Percentiles rank a stretch among this genome's conserved stretches.
Conservation (phyloP, 1,140 invertebrate genomes). For the Steinernema khuongi region DNA sequence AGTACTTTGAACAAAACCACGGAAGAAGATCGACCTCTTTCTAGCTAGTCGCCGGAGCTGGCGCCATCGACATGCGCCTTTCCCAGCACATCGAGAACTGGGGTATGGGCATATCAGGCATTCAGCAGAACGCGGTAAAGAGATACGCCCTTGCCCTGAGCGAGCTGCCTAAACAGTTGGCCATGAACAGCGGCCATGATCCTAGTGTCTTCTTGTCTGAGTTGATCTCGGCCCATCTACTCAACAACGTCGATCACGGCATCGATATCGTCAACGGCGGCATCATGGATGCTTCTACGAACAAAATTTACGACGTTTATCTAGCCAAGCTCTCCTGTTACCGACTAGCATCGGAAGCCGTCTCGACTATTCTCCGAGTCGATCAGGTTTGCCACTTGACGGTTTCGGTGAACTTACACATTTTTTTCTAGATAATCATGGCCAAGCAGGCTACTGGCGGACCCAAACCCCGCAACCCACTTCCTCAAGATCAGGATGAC, state of each 20-base stretch:
- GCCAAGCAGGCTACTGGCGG: conserved; percentile 54
- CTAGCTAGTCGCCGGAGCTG: conserved; percentile 82
- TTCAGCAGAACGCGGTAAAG: conserved; percentile 93
- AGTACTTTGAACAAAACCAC: conserved; percentile 11
- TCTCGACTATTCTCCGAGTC: conserved; percentile 87
- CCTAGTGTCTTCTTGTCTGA: conserved; percentile 71
- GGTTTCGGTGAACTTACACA: neutral
- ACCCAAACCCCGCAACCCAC: conserved; percentile 47
- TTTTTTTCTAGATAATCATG: conserved; percentile 50
- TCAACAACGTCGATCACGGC: conserved; percentile 76
- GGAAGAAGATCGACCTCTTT: conserved; percentile 64
- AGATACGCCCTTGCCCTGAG: conserved; percentile 88
- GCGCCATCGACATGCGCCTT: conserved; percentile 87
- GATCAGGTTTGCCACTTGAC: conserved; percentile 65
- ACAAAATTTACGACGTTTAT: conserved; percentile 77
- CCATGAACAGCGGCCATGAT: conserved; percentile 86
- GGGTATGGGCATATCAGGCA: conserved; percentile 81
- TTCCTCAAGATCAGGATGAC: conserved; percentile 52
- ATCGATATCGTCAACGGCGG: conserved; percentile 76
- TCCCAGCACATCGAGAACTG: conserved; percentile 76
- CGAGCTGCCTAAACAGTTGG: conserved; percentile 80
- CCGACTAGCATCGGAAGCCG: conserved; percentile 87
- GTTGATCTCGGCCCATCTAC: conserved; percentile 82
- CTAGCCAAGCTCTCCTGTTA: conserved; percentile 84
- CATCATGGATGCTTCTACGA: conserved; percentile 71